Base-by-base conservation (phyloP, 35 echinoderm and acorn worm genomes). In the Heliocidaris tuberculata region DNA sequence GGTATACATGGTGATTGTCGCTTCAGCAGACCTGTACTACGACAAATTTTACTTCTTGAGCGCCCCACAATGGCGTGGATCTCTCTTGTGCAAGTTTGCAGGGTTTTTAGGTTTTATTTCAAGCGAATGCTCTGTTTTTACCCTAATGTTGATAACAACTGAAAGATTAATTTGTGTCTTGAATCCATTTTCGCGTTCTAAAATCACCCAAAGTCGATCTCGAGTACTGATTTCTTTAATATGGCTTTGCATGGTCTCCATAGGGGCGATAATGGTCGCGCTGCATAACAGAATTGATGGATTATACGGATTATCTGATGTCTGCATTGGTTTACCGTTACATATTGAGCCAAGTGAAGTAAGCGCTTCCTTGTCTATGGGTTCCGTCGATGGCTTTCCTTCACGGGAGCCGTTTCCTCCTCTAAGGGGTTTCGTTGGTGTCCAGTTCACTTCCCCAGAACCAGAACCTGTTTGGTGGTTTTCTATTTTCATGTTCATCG, bases 1-100 rank as follows among this genome's bases (percentile, higher is more conserved):
- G 8, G 42, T 94, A 29, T 94, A 85, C 56, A 61, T 94, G 60
- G 50, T 94, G 59, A 94, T 71, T 61, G 56, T 94, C 31, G 50
- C 93, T 1, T 24, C 93, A 13, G 60, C n/a, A 47, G 93, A 94
- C 31, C 27, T 70, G 50, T 61, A 30, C 15, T 94, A 61, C 59
- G 31, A 47, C 15, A 29, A 47, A 50, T 19, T 2, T 29, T 94
- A 61, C 42, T 59, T 61, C 29, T 17, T 27, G 29, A 5, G 13
- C 2, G 19, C 49, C 16, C 6, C 0, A 32, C 11, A 8, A 27
- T 94, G 93, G 93, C 60, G 50, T 6, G 11, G 50, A 71, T 50
- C 42, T 15, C 10, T 10, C 50, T 9, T 85, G 11, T 94, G 93
- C 29, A 59, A 32, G 8, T 94, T 94, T 50, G 93, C 93, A 50